Percentiles rank a stretch among this genome's conserved stretches.
phyloP scores from a whole-genome alignment of 2,797 vertebrate genomes.

The Carcharodon carcharias region DNA sequence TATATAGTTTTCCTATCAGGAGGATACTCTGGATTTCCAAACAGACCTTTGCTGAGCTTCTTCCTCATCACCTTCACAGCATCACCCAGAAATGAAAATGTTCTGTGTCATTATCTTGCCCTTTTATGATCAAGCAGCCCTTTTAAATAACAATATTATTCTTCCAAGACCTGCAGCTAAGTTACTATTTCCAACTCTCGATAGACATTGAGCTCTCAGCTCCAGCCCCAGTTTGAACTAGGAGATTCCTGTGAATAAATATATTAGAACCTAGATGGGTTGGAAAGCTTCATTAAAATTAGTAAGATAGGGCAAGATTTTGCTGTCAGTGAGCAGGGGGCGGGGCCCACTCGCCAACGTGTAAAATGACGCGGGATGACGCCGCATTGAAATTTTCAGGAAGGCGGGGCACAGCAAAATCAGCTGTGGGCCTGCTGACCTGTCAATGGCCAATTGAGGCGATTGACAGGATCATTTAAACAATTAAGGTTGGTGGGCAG shows the following conservation, averaged over 20 bases:
- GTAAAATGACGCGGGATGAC: no score
- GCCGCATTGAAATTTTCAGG: no score
- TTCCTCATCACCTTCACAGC: background rate
- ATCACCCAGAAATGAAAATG: background rate
- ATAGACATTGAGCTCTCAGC: background rate
- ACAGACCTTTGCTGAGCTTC: background rate
- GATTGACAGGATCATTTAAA: no score
- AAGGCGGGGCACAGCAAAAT: no score
- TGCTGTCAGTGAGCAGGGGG: no score
- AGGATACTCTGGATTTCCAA: background rate
- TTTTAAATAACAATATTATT: background rate
- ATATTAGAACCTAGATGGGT: background rate
- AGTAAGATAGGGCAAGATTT: background rate
- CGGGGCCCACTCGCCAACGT: no score
- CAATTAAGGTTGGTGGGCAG: no score
- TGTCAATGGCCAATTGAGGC: no score
- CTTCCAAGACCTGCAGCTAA: background rate
- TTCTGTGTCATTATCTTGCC: background rate
- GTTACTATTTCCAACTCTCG: background rate
- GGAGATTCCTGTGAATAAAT: background rate
- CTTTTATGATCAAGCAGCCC: background rate
- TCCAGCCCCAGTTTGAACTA: background rate
- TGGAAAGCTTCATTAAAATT: background rate
- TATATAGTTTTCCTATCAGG: background rate
- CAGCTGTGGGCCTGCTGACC: no score